Evolutionary conservation across 2,113 vertebrate species (phyloP), one percentile per base, ranked within the genome.

Genomic region (Microtus oregoni): DNA sequence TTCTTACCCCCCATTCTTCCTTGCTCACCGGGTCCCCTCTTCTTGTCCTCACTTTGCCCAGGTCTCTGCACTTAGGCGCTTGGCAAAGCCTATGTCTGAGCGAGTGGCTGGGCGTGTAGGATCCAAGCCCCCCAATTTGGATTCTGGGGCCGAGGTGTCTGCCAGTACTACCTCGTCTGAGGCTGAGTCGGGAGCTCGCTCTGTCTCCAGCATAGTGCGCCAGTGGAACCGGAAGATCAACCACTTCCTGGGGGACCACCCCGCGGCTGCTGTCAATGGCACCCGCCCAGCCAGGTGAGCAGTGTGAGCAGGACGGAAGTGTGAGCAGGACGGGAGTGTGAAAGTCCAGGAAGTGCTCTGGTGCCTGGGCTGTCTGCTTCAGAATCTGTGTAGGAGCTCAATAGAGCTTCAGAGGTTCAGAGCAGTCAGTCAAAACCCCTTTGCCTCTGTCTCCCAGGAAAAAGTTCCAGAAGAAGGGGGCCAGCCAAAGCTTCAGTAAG

Each of bases 201-300:
- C 98, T 0, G 99, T 99, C 76, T 99, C 99, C 93, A 99, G 99
- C 92, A 99, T 99, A 5, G 99, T 99, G 92, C 99, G 99, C 24
- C 99, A 99, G 95, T 99, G 99, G 99, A 99, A 99, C 98, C 99
- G 98, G 97, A 99, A 99, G 90, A 98, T 99, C 97, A 99, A 99
- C 44, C 99, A 99, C 85, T 99, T 99, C 79, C 65, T 99, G 97
- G 99, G 98, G 77, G 99, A 99, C 90, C 98, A 99, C 73, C 97
- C 98, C 0, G 97, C 99, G 0, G 96, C 98, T 19, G 89, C 98
- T 0, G 92, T 97, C 6, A 99, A 99, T 0, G 98, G 99, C 78
- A 55, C 97, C 79, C 98, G 98, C 26, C 97, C 98, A 0, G 32
- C 94, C 94, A 99, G 99, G 99, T 99, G 86, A 98, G 97, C 61